phyloP scores from a whole-genome alignment of 2,797 vertebrate genomes.

The Chelon labrosus region DNA sequence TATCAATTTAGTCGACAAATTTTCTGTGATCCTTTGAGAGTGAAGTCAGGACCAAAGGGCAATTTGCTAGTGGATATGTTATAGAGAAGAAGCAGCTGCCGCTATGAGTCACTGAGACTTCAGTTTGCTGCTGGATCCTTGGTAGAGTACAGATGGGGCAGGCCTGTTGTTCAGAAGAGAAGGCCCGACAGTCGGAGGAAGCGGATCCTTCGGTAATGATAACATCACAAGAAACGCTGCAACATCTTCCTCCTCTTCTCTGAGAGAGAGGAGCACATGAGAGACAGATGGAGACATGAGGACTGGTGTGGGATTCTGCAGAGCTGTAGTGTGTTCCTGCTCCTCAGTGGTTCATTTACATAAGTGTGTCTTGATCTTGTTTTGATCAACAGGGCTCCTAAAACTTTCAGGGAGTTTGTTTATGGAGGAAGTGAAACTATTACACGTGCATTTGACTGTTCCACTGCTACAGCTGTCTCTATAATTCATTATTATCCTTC shows the following conservation, averaged over 20 bases:
- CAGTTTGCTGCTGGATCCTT: slow-evolving; percentile 12
- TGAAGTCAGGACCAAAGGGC: slow-evolving; percentile 13
- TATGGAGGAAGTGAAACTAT: neutral
- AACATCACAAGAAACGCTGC: neutral
- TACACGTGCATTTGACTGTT: slow-evolving; percentile 7
- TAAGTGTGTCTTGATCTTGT: slow-evolving; percentile 30
- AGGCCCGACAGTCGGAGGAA: neutral
- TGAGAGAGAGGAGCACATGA: slow-evolving; percentile 1
- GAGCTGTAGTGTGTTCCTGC: slow-evolving; percentile 16
- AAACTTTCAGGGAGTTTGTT: neutral
- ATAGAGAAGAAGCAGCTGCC: slow-evolving; percentile 19
- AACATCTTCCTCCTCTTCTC: slow-evolving; percentile 3
- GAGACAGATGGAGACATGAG: slow-evolving; percentile 10
- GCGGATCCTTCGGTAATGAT: neutral
- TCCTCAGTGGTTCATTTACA: slow-evolving; percentile 17
- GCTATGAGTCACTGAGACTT: slow-evolving; percentile 41
- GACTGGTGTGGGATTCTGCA: slow-evolving; percentile 2
- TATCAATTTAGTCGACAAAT: neutral
- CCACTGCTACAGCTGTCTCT: too few relatives aligned
- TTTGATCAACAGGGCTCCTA: neutral
- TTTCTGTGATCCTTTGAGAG: slow-evolving; percentile 5
- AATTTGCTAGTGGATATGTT: slow-evolving; percentile 21
- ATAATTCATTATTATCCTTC: slow-evolving; percentile 20
- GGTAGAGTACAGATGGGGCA: neutral
- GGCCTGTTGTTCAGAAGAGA: slow-evolving; percentile 15